Evolutionary conservation across 2,888 invertebrate genomes (phyloP).

Genomic region (Salpingus planirostris): DNA sequence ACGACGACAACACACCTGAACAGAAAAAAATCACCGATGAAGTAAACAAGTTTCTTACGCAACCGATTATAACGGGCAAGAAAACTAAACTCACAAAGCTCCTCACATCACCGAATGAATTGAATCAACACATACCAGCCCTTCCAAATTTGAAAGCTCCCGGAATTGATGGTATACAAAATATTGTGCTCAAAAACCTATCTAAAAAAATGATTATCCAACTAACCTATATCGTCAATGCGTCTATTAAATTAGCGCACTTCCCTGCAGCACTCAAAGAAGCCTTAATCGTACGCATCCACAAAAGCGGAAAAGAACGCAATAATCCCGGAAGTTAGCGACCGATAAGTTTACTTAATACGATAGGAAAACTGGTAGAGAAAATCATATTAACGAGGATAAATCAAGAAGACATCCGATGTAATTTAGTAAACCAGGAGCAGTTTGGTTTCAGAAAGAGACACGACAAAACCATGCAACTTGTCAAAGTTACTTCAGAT

Average conservation of each 20-base stretch:
- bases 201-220: conserved; percentile 13
- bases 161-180: conserved; percentile 1
- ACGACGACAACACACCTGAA: neutral
- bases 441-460: conserved; percentile 24
- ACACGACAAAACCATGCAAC: conserved; percentile 22
- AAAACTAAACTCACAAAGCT: neutral
- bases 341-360: conserved; percentile 17
- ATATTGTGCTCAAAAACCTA: conserved; percentile 4
- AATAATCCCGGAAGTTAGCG: conserved; percentile 13
- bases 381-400: conserved; percentile 15
- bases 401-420: conserved; percentile 11
- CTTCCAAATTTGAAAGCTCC: conserved; percentile 3
- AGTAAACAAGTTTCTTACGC: neutral
- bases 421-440: conserved; percentile 11
- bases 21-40: neutral
- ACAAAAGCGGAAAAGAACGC: conserved; percentile 14
- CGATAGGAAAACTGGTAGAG: conserved; percentile 19
- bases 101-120: neutral
- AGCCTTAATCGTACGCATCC: conserved; percentile 14
- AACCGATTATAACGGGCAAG: too few species aligned
- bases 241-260: conserved; percentile 6
- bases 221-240: conserved; percentile 15
- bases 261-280: conserved; percentile 16
- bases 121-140: neutral
- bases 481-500: conserved; percentile 20